Evolutionary conservation across 1,140 invertebrate genomes (phyloP).

Genomic region (Potamilus streckersoni): DNA sequence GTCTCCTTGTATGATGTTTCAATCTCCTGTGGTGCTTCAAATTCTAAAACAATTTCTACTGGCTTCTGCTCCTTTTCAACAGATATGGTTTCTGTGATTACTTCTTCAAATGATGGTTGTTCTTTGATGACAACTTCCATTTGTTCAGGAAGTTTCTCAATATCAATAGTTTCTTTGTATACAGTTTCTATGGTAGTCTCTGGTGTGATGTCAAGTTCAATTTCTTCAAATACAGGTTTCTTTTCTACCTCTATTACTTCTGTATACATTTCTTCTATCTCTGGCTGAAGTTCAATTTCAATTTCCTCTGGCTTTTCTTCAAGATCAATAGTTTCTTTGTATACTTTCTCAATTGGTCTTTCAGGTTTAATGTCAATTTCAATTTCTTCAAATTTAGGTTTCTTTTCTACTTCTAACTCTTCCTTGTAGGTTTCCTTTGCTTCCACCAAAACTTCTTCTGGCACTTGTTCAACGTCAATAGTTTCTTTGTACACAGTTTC

Average conservation of each 20-base stretch:
- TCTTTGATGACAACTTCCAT: neutral
- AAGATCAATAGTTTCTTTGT: conserved; percentile 5
- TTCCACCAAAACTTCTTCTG: conserved; percentile 5
- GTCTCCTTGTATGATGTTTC: neutral
- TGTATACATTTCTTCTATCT: conserved; percentile 2
- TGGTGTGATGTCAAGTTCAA: neutral
- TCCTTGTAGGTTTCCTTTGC: neutral
- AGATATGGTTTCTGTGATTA: conserved; percentile 2
- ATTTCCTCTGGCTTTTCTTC: conserved; percentile 5
- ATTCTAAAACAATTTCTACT: neutral
- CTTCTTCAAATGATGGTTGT: neutral
- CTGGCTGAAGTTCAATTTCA: conserved; percentile 14
- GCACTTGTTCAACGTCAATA: conserved; percentile 19
- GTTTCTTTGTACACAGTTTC: conserved; percentile 5
- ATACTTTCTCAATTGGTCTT: neutral
- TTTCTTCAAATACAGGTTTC: conserved; percentile 4
- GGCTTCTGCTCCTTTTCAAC: neutral
- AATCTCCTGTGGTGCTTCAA: neutral
- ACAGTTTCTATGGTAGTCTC: conserved; percentile 1
- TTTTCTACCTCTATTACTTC: conserved; percentile 2
- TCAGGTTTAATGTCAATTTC: conserved; percentile 17
- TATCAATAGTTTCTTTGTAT: conserved; percentile 5
- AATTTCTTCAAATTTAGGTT: neutral
- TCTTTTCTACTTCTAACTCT: conserved; percentile 2
- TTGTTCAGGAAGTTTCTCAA: neutral